Evolutionary conservation across 2,888 invertebrate species (phyloP).

Genomic region (Agrotis ipsilon): DNA sequence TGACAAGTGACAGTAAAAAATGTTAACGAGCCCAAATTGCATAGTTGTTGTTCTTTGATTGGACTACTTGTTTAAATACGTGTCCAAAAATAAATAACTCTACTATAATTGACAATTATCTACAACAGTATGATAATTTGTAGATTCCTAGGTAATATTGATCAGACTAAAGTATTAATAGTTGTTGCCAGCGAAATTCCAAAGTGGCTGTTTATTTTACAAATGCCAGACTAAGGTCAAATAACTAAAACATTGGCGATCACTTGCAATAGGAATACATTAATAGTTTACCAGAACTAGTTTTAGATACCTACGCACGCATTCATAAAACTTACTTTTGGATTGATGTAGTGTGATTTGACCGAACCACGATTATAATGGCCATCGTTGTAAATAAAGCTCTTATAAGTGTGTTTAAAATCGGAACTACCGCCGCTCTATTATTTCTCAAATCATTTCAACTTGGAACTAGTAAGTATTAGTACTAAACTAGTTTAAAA

Average conservation of each 20-base stretch:
- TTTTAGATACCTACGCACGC: constrained; percentile 54
- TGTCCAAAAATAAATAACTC: not conserved
- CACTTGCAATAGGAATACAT: constrained; percentile 69
- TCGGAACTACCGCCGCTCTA: not conserved
- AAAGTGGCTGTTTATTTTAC: constrained; percentile 64
- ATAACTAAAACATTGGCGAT: constrained; percentile 70
- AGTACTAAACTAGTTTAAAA: not conserved
- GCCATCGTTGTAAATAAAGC: no score
- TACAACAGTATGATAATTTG: not conserved
- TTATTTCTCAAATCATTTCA: not conserved
- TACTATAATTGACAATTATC: not conserved
- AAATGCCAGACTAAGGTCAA: constrained; percentile 67
- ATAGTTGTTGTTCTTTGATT: not conserved
- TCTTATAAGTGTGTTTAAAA: not conserved
- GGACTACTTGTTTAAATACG: no score
- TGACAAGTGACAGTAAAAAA: not conserved
- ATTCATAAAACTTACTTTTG: constrained; percentile 48
- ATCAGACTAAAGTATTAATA: constrained; percentile 25
- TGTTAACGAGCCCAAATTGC: not conserved
- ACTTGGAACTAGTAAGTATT: not conserved
- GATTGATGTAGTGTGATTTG: constrained; percentile 19
- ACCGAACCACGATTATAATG: constrained; percentile 3
- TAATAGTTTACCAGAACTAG: constrained; percentile 66
- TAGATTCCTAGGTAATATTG: constrained; percentile 5
- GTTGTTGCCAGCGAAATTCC: constrained; percentile 62